Conservation (phyloP, 2,888 invertebrate species). For the Pediacus dermestoides region DNA sequence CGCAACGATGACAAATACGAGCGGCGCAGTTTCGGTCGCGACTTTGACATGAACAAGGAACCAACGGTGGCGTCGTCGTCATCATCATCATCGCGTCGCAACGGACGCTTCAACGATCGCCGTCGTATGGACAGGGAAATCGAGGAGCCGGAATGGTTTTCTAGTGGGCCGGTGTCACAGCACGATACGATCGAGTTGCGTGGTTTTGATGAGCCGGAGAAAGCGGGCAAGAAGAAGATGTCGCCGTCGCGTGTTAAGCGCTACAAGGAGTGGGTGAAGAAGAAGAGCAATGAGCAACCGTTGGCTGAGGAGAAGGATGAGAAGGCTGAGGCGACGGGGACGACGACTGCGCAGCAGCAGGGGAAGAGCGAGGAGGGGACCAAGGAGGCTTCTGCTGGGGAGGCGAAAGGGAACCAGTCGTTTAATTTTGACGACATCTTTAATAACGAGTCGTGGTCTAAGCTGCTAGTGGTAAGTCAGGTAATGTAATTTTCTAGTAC, state of each 20-base stretch:
- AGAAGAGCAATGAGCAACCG: slow-evolving; percentile 41
- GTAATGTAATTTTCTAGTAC: no score
- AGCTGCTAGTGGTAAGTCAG: slow-evolving; percentile 65
- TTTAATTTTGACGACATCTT: slow-evolving; percentile 85
- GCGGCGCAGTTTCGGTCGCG: slow-evolving; percentile 54
- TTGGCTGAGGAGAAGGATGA: slow-evolving; percentile 2
- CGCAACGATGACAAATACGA: slow-evolving; percentile 28
- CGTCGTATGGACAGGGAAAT: slow-evolving; percentile 33
- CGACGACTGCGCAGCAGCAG: slow-evolving; percentile 18
- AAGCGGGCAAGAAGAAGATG: slow-evolving; percentile 48
- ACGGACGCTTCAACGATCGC: slow-evolving; percentile 32
- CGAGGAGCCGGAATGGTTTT: slow-evolving; percentile 57
- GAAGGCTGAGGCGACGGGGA: neutral
- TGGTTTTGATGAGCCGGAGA: slow-evolving; percentile 78
- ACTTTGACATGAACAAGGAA: slow-evolving; percentile 47
- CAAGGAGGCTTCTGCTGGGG: slow-evolving; percentile 16
- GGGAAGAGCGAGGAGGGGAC: slow-evolving; percentile 9
- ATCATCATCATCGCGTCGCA: slow-evolving; percentile 18
- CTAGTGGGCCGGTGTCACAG: slow-evolving; percentile 86
- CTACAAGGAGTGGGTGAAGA: slow-evolving; percentile 46
- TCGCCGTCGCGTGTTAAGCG: slow-evolving; percentile 49
- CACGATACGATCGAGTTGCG: slow-evolving; percentile 89
- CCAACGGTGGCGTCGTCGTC: no score
- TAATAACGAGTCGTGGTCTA: slow-evolving; percentile 74
- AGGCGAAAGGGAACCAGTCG: slow-evolving; percentile 30